Percentiles rank a stretch among this genome's conserved stretches.
Evolutionary conservation across 2,797 vertebrate species (phyloP).

Genomic region (Scarus forsteni): DNA sequence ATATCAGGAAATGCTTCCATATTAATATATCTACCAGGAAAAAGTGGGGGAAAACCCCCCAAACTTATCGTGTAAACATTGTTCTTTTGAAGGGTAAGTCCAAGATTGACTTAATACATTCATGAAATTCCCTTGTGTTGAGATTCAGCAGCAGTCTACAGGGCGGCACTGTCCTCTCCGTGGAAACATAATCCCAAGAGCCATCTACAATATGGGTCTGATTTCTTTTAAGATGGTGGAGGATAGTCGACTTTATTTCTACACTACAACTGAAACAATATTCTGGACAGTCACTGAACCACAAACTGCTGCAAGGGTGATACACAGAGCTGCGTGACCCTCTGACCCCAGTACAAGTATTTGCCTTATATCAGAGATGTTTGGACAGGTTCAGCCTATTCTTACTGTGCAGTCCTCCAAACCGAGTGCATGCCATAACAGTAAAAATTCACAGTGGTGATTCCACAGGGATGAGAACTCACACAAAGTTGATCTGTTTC

Average conservation of each 20-base stretch:
- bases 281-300: constrained; percentile 49
- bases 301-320: constrained; percentile 38
- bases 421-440: too few relatives aligned
- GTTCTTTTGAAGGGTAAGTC: too few relatives aligned
- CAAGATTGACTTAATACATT: constrained; percentile 57
- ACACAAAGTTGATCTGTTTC: too few relatives aligned
- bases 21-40: too few relatives aligned
- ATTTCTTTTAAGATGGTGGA: constrained; percentile 45
- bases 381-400: too few relatives aligned
- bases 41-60: too few relatives aligned
- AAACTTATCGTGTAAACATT: too few relatives aligned
- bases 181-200: constrained; percentile 62
- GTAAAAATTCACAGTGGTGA: too few relatives aligned
- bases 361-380: constrained; percentile 10
- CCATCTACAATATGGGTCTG: constrained; percentile 51
- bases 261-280: constrained; percentile 42
- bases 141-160: constrained; percentile 51
- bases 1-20: too few relatives aligned
- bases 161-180: constrained; percentile 53
- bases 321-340: constrained; percentile 24
- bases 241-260: constrained; percentile 42
- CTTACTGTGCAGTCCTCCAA: too few relatives aligned
- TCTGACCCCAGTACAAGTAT: constrained; percentile 39
- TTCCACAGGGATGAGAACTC: too few relatives aligned
- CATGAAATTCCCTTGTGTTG: constrained; percentile 63